Evolutionary conservation across 2,888 invertebrate species (phyloP).

Genomic region (Campoletis raptor): DNA sequence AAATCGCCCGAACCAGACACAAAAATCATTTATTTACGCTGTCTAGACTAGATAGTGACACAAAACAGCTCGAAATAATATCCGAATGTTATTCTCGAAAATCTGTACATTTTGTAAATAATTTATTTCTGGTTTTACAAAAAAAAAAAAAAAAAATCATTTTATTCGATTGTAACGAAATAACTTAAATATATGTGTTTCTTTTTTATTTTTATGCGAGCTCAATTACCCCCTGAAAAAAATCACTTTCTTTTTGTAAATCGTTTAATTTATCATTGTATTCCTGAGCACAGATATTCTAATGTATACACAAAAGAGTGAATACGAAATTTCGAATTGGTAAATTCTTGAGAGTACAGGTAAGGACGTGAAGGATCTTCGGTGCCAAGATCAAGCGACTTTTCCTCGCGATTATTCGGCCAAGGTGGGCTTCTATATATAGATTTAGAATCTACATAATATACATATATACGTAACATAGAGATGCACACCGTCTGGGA

Average conservation of each 20-base stretch:
- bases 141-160: not conserved
- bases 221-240: not conserved
- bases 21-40: not conserved
- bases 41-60: not conserved
- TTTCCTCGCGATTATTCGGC: slow-evolving; percentile 57
- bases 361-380: slow-evolving; percentile 31
- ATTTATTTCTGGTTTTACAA: not conserved
- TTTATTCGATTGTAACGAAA: not conserved
- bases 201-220: not conserved
- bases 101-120: not conserved
- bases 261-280: not conserved
- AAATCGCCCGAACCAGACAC: not conserved
- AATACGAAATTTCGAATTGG: not conserved
- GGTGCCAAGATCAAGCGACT: slow-evolving; percentile 48
- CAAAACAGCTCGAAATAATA: not conserved
- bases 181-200: not conserved
- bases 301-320: too few relatives aligned
- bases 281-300: not conserved
- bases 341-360: slow-evolving; percentile 1
- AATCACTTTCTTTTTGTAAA: not conserved
- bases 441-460: slow-evolving; percentile 24
- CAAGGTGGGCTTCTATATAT: slow-evolving; percentile 40
- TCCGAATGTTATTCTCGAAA: not conserved
- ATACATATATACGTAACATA: slow-evolving; percentile 4
- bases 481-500: slow-evolving; percentile 40